Percentiles rank a stretch among this genome's conserved stretches.
Conservation (phyloP, 2,113 vertebrate species). For the Gorsachius goisagi region DNA sequence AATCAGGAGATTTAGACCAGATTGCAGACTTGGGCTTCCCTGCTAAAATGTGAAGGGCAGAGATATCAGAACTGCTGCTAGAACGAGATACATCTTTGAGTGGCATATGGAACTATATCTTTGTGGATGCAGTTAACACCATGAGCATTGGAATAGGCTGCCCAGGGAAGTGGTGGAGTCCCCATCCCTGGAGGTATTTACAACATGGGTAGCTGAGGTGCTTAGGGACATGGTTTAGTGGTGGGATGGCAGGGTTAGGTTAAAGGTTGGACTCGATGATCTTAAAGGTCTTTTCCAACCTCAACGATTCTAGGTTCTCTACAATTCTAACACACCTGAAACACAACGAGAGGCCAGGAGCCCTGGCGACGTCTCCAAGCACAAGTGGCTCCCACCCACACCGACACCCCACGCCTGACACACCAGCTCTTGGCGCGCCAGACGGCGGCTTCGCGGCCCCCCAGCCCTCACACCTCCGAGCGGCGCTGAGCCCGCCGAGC, state of each 20-base stretch:
- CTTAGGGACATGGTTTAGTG: too few species aligned
- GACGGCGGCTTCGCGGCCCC: background rate
- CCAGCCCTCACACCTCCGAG: rapidly evolving
- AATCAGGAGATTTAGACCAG: background rate
- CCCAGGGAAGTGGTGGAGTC: too few species aligned
- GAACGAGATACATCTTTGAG: rapidly evolving
- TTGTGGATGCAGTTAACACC: rapidly evolving
- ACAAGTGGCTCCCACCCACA: rapidly evolving
- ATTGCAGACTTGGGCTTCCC: rapidly evolving
- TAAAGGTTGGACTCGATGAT: too few species aligned
- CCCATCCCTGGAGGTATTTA: too few species aligned
- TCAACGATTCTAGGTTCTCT: too few species aligned
- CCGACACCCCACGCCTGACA: background rate
- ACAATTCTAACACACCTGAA: background rate
- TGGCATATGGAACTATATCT: rapidly evolving
- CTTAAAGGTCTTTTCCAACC: too few species aligned
- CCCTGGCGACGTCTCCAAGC: rapidly evolving
- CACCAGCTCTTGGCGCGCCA: rapidly evolving
- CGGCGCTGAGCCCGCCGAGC: rapidly evolving
- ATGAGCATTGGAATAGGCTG: too few species aligned
- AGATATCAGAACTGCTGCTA: rapidly evolving
- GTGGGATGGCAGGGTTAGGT: too few species aligned
- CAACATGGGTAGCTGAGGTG: too few species aligned
- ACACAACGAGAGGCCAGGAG: rapidly evolving
- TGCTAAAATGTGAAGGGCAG: rapidly evolving